Base-by-base conservation (phyloP, 92 coral and sea anemone species). In the Porites cylindrica region DNA sequence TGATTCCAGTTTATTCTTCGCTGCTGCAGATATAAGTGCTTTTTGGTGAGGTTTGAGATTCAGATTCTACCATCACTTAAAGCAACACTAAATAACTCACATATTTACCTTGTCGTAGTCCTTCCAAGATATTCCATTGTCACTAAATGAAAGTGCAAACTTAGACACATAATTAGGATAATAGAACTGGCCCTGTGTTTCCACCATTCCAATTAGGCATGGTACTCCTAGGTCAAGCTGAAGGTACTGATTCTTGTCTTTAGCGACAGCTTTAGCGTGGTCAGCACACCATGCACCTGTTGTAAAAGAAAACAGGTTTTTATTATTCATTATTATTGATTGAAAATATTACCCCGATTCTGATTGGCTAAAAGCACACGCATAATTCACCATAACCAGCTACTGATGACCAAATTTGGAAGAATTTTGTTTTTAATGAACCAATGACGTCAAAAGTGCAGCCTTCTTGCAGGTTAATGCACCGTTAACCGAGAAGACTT, bases 281-380 rank as follows among this genome's bases (percentile, higher is more conserved):
- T 96, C 99, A 20, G 96, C 94, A 80, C 98, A 95, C 98, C 98
- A 95, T 4, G 94, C 94, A 65, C 98, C 98, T 96, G 59, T 8
- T 38, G 47, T 38, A 38, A 38, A 38, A 38, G 47, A 38, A 0
- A 38, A 38, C 47, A 38, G 7, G 7, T 4, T 38, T 38, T 29
- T 2, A 29, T 29, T 29, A 29, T 29, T 29, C 32, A 29, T 29
- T 29, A 2, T 29, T 29, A 29, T 29, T 29, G 32, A 29, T 29
- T 56, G 17, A 10, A 10, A 56, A 56, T 38, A 38, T 38, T 38
- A 0, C 47, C 6, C 47, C 47, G 47, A 38, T 38, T 38, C 7
- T 38, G 47, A 38, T 38, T 38, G 47, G 32, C 32, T 29, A 29
- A 29, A 29, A 29, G 32, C 32, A 29, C 32, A 29, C 32, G 32